These are phyloP conservation scores for Operophtera brumata DNA, from an alignment of 2,888 invertebrate genomes.

Conservation along the genomic window DNA sequence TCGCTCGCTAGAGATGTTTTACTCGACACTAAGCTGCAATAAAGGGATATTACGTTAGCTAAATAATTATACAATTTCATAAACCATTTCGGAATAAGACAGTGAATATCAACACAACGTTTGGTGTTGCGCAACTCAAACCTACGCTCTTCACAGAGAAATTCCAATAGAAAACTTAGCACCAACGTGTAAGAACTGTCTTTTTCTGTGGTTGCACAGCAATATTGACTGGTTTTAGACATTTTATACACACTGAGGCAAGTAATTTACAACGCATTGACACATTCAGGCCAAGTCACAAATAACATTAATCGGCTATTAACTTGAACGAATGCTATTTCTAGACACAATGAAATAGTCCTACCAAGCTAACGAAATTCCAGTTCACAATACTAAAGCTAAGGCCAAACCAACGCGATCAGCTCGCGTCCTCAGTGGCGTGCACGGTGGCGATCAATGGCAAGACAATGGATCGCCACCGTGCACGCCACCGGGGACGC, in stretches of 20 bases:
- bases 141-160: conserved; percentile 9
- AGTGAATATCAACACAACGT: conserved; percentile 4
- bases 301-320: conserved; percentile 7
- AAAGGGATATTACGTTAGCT: conserved; percentile 14
- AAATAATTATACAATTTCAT: conserved; percentile 14
- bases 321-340: conserved; percentile 6
- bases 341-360: background rate
- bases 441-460: no score
- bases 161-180: conserved; percentile 8
- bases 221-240: conserved; percentile 9
- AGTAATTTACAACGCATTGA: conserved; percentile 14
- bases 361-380: background rate
- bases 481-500: no score
- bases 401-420: no score
- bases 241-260: conserved; percentile 6
- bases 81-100: conserved; percentile 6
- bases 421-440: no score
- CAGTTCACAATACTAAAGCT: background rate
- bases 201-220: conserved; percentile 3
- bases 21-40: background rate
- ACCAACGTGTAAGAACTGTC: background rate
- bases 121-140: conserved; percentile 8
- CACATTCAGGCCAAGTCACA: conserved; percentile 12
- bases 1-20: no score
- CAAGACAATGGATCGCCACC: no score